These are phyloP conservation scores for Ellobium chinense DNA, from an alignment of 2,888 invertebrate genomes.

Conservation along the genomic window DNA sequence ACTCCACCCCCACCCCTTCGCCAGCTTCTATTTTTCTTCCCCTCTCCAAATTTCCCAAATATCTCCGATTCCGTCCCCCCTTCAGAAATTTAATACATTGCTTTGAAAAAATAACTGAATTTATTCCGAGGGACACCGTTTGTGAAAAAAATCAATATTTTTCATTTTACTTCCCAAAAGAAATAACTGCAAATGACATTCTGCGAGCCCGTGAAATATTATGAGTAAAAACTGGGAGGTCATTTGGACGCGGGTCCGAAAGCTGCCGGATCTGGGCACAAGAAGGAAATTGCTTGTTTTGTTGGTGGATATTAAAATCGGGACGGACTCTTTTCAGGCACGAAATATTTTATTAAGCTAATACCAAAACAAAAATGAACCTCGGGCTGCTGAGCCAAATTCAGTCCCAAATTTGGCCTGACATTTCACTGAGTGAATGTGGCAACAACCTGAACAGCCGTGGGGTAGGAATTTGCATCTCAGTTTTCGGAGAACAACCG, in stretches of 20 bases:
- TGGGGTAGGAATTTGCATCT: background rate
- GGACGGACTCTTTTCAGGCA: slow-evolving; percentile 42
- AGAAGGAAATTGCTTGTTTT: slow-evolving; percentile 48
- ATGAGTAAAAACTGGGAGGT: slow-evolving; percentile 36
- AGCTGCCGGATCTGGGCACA: slow-evolving; percentile 44
- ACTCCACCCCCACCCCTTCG: background rate
- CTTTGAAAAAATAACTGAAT: slow-evolving; percentile 43
- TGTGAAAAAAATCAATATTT: slow-evolving; percentile 45
- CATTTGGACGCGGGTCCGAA: slow-evolving; percentile 12
- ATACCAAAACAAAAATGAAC: slow-evolving; percentile 39
- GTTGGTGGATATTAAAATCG: slow-evolving; percentile 48
- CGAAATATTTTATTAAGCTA: slow-evolving; percentile 47
- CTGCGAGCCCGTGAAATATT: slow-evolving; percentile 39
- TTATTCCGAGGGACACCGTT: slow-evolving; percentile 38
- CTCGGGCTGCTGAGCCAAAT: slow-evolving; percentile 20
- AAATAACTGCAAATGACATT: slow-evolving; percentile 44
- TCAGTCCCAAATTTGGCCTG: slow-evolving; percentile 11
- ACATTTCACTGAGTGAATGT: background rate
- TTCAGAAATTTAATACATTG: slow-evolving; percentile 46
- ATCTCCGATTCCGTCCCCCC: background rate
- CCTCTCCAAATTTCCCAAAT: slow-evolving; percentile 19
- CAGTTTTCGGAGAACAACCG: background rate
- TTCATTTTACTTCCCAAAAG: slow-evolving; percentile 45
- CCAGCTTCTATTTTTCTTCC: background rate
- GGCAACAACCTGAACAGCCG: background rate